Conservation (phyloP, 30 jellyfish, hydroid and myxozoan genomes). For the Hydractinia symbiolongicarpus region DNA sequence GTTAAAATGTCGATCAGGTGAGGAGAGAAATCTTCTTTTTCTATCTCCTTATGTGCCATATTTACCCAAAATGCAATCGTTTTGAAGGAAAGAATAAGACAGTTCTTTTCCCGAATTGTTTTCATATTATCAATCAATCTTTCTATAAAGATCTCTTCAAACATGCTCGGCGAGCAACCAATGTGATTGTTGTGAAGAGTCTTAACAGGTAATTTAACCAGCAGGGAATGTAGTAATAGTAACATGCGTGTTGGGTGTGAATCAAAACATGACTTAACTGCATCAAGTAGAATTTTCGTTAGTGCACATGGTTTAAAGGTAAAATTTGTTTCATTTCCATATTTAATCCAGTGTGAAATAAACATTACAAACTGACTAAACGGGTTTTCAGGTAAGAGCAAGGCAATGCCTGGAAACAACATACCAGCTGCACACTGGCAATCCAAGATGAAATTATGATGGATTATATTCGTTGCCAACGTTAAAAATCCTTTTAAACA, state of each 20-base stretch:
- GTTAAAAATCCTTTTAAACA: background rate
- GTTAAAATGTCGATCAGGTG: conserved; percentile 20
- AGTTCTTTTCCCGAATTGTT: conserved; percentile 43
- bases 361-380: background rate
- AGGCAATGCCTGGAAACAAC: conserved; percentile 32
- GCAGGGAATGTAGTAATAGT: conserved; percentile 14
- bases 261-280: background rate
- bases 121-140: conserved; percentile 32
- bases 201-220: conserved; percentile 17
- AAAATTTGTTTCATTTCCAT: too few species aligned
- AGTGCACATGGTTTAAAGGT: background rate
- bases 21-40: background rate
- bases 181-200: background rate
- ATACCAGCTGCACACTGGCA: conserved; percentile 81
- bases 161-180: background rate
- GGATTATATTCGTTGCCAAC: conserved; percentile 16
- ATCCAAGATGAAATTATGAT: conserved; percentile 49
- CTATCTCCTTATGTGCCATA: conserved; percentile 27
- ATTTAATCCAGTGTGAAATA: too few species aligned
- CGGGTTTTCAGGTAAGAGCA: conserved; percentile 21
- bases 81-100: conserved; percentile 51
- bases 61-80: conserved; percentile 47
- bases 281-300: too few species aligned
- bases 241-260: background rate
- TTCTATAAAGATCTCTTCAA: background rate